Base-by-base conservation (phyloP, 2,113 vertebrate genomes). In the Misgurnus anguillicaudatus region DNA sequence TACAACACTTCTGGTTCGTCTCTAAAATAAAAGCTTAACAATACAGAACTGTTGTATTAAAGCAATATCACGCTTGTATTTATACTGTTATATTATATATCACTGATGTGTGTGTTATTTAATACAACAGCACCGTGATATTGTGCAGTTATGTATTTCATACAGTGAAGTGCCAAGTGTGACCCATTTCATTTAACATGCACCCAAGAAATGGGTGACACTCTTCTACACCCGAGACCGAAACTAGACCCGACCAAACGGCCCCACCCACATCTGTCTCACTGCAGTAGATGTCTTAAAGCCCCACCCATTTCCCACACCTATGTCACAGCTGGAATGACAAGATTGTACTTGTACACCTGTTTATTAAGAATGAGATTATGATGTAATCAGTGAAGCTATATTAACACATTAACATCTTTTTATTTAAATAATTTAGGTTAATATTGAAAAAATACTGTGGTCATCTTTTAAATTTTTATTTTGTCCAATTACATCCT, bases 131-230 rank as follows among this genome's bases (percentile, higher is more conserved):
- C 11, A 51, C 13, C 48, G 13, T 66, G 19, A 4, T 9, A 0
- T 39, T 41, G 2, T n/a, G n/a, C n/a, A n/a, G n/a, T n/a, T 16
- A 76, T 62, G 58, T 31, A 42, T 51, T 53, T 42, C 9, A 45
- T 10, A 55, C 60, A 67, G 78, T 74, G 78, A 80, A 80, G 78
- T 60, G 78, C 9, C 53, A 39, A 38, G 62, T 67, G 36, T 38
- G 55, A 80, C 21, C 41, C 5, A 9, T 42, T 64, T 71, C 42
- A 71, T 79, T 71, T 67, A 79, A 79, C 58, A 63, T 79, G 58
- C 67, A 31, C 16, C 38, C 5, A 63, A 38, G 21, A 13, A 5
- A 24, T 24, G 45, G 17, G 2, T 11, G 51, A 48, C 31, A 58
- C 58, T 60, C 11, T 2, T 4, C 53, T 60, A 17, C 4, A 36